Evolutionary conservation across 2,113 vertebrate species (phyloP).

Genomic region (Thamnaconus septentrionalis): DNA sequence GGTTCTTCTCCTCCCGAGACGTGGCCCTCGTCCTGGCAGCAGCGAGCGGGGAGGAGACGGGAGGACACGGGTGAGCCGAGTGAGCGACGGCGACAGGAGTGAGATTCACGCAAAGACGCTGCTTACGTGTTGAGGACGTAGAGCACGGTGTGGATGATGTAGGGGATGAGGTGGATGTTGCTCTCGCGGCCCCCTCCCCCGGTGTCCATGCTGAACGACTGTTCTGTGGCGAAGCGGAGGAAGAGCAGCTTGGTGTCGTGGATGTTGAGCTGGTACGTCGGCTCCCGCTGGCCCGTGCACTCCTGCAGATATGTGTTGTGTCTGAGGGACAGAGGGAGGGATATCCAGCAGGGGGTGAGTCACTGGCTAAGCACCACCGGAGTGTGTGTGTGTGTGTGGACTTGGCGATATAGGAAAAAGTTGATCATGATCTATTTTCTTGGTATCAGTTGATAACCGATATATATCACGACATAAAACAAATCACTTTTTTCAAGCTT

Average conservation of each 20-base stretch:
- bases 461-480: too few species aligned
- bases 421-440: too few species aligned
- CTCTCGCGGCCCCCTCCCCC: constrained; percentile 96
- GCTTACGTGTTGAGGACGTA: constrained; percentile 98
- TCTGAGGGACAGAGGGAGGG: constrained; percentile 62
- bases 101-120: background rate
- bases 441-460: too few species aligned
- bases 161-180: constrained; percentile 98
- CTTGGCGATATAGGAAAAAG: too few species aligned
- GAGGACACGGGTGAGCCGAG: background rate
- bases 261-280: constrained; percentile 98
- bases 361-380: background rate
- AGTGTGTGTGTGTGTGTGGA: background rate
- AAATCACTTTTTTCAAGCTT: too few species aligned
- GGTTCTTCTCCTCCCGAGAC: constrained; percentile 94
- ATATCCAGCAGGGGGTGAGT: background rate
- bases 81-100: background rate
- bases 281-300: constrained; percentile 95
- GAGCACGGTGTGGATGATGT: constrained; percentile 98
- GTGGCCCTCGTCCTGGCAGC: constrained; percentile 88
- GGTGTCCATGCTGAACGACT: constrained; percentile 95
- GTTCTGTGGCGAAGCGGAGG: constrained; percentile 95
- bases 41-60: background rate
- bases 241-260: constrained; percentile 98
- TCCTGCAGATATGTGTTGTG: constrained; percentile 99